Conservation (phyloP, 2,113 vertebrate genomes). For the Rhinopomastus cyanomelas region DNA sequence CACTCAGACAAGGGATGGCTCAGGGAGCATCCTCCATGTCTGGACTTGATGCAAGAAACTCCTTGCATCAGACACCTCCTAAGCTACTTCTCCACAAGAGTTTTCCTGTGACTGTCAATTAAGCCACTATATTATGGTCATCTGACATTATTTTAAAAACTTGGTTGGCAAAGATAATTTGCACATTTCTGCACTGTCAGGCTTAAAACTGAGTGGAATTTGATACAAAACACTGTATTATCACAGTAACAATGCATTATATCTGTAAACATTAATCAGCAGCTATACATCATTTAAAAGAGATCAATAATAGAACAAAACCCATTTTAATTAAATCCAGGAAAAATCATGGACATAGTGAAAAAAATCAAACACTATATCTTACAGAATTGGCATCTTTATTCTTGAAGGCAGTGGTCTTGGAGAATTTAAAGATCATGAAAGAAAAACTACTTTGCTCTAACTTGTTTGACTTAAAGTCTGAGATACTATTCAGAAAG, state of each 20-base stretch:
- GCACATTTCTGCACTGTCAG: too few species aligned
- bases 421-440: neutral
- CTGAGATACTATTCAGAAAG: neutral
- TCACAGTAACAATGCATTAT: neutral
- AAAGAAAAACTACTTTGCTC: neutral
- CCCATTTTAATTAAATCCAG: neutral
- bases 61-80: neutral
- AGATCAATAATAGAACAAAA: neutral
- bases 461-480: neutral
- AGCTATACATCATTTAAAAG: neutral
- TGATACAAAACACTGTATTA: neutral
- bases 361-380: fast-evolving
- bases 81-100: neutral
- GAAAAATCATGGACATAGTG: neutral
- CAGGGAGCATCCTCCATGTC: fast-evolving
- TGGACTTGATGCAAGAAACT: neutral
- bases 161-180: neutral
- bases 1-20: neutral
- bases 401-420: neutral
- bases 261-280: neutral
- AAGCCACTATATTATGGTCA: neutral
- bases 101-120: neutral
- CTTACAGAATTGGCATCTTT: neutral
- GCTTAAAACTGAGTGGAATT: neutral
- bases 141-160: neutral